These are phyloP conservation scores for Cantharis flavilabris DNA, from an alignment of 2,888 invertebrate species.

Conservation along the genomic window DNA sequence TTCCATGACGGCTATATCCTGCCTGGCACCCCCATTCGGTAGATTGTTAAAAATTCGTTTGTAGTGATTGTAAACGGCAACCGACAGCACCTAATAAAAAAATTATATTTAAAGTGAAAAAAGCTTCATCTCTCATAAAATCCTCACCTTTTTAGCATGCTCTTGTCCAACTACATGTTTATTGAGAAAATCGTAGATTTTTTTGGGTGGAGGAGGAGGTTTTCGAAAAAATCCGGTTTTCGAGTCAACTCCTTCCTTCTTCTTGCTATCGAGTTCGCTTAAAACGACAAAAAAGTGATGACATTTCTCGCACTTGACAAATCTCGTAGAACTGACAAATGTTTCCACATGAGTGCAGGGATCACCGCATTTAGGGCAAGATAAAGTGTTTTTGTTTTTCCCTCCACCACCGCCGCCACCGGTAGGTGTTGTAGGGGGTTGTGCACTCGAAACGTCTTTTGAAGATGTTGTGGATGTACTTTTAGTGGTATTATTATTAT, in stretches of 20 bases:
- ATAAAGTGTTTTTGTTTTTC: conserved; percentile 76
- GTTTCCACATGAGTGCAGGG: conserved; percentile 98
- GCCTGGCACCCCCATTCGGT: conserved; percentile 57
- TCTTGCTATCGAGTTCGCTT: conserved; percentile 90
- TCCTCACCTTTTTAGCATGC: conserved; percentile 82
- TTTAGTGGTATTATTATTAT: conserved; percentile 5
- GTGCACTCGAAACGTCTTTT: conserved; percentile 31
- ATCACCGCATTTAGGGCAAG: conserved; percentile 96
- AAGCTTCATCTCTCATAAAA: background rate
- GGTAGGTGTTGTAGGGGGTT: conserved; percentile 18
- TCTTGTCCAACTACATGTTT: conserved; percentile 97
- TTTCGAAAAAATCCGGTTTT: conserved; percentile 76
- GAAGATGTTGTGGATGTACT: conserved; percentile 35
- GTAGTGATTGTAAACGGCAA: conserved; percentile 99
- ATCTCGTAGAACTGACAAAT: conserved; percentile 94
- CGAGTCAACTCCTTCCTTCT: conserved; percentile 78
- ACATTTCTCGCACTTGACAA: conserved; percentile 97
- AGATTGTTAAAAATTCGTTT: conserved; percentile 96
- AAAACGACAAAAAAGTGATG: conserved; percentile 97
- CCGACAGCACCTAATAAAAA: conserved; percentile 74
- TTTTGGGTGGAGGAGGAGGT: conserved; percentile 94
- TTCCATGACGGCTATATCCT: conserved; percentile 62
- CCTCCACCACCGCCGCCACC: conserved; percentile 57
- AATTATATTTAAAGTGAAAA: background rate
- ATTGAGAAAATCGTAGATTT: conserved; percentile 96